Base-by-base conservation (phyloP, 2,113 vertebrate species). In the Gadus chalcogrammus region DNA sequence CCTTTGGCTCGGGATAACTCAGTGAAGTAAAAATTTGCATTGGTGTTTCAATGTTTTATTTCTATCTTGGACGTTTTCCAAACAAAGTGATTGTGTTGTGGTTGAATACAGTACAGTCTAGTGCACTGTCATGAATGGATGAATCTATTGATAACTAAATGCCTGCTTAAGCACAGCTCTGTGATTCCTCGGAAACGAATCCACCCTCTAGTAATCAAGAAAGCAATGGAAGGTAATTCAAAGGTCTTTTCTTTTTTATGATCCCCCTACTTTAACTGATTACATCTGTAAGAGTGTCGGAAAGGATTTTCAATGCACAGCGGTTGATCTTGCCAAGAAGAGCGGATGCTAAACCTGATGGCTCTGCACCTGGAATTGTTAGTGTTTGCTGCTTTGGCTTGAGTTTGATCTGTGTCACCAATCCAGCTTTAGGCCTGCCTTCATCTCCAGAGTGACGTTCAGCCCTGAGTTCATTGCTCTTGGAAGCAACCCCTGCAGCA, bases 341-440 rank as follows among this genome's bases (percentile, higher is more conserved):
- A 78, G 80, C 59, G 9, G 15, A 82, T 84, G 82, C 74, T 63
- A 77, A 71, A 72, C 78, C 69, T 79, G 74, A 87, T 82, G 79
- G 77, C 68, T 68, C 83, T 76, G 75, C 84, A 90, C 81, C 81
- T 89, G 86, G 85, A 67, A 63, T 74, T 84, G 82, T 86, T 85
- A 75, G 77, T 76, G 65, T 78, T 87, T 85, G 86, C 85, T 80
- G 13, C 27, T 35, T 35, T 35, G 62, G 66, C 42, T 48, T 48
- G 64, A 73, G 65, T 24, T 22, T n/a, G 65, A 72, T 74, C 86
- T 79, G 88, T 83, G 84, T 88, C 86, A 83, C 64, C 20, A 42
- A 16, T 76, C 75, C 68, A 65, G 70, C 53, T 61, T 4, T 61
- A 77, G 82, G 68, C 79, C 76, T 75, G 85, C 48, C 60, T 68